Conservation (phyloP, 2,797 vertebrate species). For the Mus caroli region DNA sequence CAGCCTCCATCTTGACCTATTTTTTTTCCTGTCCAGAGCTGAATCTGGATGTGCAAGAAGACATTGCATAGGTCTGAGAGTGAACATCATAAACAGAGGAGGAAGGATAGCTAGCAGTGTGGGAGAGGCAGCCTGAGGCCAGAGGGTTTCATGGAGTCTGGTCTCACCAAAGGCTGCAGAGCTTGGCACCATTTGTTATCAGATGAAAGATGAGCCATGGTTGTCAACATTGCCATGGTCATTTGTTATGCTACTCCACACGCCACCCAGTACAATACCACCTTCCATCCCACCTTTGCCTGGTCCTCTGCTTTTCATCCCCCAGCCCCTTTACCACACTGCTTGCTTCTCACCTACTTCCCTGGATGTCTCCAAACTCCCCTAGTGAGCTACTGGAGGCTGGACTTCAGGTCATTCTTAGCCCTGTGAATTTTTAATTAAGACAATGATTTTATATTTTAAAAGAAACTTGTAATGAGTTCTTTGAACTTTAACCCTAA, state of each 20-base stretch:
- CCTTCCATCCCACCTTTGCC: neutral
- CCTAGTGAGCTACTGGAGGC: neutral
- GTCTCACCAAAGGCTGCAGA: neutral
- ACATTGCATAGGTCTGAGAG: neutral
- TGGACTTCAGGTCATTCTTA: neutral
- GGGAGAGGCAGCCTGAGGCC: neutral
- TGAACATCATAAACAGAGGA: neutral
- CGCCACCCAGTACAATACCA: neutral
- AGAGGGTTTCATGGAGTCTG: neutral
- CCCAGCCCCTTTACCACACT: neutral
- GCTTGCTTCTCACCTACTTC: neutral
- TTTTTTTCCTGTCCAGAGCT: neutral
- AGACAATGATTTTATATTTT: neutral
- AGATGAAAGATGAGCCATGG: neutral
- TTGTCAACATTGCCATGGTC: neutral
- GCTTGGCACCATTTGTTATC: neutral
- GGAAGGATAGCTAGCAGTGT: neutral
- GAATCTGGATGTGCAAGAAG: neutral
- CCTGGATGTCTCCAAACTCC: neutral
- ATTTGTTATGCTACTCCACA: neutral
- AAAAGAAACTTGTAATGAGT: constrained; percentile 48
- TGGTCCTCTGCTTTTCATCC: neutral
- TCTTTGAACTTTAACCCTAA: constrained; percentile 56
- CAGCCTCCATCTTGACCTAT: neutral
- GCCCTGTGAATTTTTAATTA: constrained; percentile 2